A percentile compares a stretch with the other conserved stretches of the same genome.
Conservation (phyloP, 2,113 vertebrate species). For the Tragelaphus strepsiceros region DNA sequence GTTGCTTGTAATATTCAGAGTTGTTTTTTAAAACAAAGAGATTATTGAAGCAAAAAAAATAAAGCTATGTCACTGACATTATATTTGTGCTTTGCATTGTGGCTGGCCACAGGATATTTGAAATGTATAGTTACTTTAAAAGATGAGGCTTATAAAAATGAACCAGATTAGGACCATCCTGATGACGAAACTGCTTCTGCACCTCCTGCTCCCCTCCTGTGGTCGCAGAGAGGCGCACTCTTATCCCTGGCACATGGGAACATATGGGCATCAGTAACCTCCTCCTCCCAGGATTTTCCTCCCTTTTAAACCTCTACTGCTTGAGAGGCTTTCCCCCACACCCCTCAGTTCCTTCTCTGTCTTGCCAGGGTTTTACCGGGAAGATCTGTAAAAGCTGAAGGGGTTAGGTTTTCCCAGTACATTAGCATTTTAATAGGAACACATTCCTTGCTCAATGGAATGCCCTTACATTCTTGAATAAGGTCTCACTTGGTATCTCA, state of each 20-base stretch:
- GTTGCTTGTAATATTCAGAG: not conserved
- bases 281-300: not conserved
- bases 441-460: not conserved
- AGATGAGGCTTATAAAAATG: not conserved
- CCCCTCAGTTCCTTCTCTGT: not conserved
- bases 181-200: not conserved
- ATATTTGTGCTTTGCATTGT: not conserved
- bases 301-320: not conserved
- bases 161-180: not conserved
- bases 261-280: too few relatives aligned
- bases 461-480: not conserved
- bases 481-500: not conserved
- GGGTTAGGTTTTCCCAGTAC: not conserved
- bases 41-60: not conserved
- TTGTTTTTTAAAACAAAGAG: not conserved
- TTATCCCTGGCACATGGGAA: not conserved
- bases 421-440: not conserved
- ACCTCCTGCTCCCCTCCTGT: not conserved
- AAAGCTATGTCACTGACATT: not conserved
- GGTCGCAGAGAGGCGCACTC: accelerated
- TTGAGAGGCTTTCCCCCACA: not conserved
- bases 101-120: not conserved
- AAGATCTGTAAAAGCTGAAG: not conserved
- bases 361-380: not conserved
- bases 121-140: not conserved